Evolutionary conservation across 2,797 vertebrate genomes (phyloP), one percentile per base, ranked within the genome.

Genomic region (Etheostoma nigrum): DNA sequence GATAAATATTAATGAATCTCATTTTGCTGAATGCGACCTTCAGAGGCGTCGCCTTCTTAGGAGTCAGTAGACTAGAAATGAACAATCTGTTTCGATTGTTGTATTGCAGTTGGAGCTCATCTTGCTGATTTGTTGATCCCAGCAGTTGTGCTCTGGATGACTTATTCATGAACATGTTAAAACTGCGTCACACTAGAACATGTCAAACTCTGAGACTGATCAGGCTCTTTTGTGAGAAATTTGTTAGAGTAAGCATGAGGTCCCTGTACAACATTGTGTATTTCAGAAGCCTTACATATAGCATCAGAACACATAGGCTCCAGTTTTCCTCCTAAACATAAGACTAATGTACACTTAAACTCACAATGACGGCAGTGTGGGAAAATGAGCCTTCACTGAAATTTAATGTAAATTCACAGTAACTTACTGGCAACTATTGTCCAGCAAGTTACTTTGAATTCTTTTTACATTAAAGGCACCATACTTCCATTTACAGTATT

Each of bases 1-100:
- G 66, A 93, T 91, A 88, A 91, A 94, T 91, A 93, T 93, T 92
- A 93, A 93, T 93, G 91, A 88, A 87, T 88, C 79, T 87, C 78
- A 91, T 92, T 93, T 94, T 85, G 86, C 84, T 71, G 78, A 86
- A 82, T 90, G 45, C 57, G 63, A 91, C 83, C 80, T 88, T 83
- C 77, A 74, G 68, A 86, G 70, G 76, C 15, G 18, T 25, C 1
- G 36, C 30, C 55, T 75, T 64, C 71, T 66, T 52, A 36, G 74
- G 66, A 91, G 78, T 77, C 86, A 72, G 65, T 42, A 59, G 78
- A 83, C 71, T 68, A 78, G 71, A 84, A 84, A 84, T 44, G 15
- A 88, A 82, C 70, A 89, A 80, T 89, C 88, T 90, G 83, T 67
- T 81, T 57, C 72, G 33, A 74, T 83, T 76, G 68, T 69, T 33